A percentile compares a stretch with the other conserved stretches of the same genome.
phyloP scores from a whole-genome alignment of 92 coral and sea anemone genomes.

The Isaurus tuberculatus region DNA sequence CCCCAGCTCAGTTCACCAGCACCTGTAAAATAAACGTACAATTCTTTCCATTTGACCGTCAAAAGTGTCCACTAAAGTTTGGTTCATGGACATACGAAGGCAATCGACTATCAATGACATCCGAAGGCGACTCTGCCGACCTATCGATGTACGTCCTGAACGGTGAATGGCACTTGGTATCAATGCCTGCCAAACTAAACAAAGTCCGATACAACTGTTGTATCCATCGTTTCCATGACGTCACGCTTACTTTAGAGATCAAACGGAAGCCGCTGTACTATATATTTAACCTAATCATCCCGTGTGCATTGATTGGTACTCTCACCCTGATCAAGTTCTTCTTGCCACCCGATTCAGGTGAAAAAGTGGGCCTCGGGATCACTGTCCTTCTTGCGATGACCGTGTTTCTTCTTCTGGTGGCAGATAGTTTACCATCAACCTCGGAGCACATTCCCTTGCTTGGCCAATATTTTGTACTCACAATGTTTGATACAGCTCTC shows the following conservation, averaged over 20 bases:
- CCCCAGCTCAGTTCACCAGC: slow-evolving; percentile 90
- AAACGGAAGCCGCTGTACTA: slow-evolving; percentile 88
- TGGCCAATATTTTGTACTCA: slow-evolving; percentile 86
- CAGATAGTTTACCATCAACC: slow-evolving; percentile 92
- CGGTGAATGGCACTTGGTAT: slow-evolving; percentile 83
- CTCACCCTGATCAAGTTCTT: slow-evolving; percentile 81
- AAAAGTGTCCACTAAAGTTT: slow-evolving; percentile 85
- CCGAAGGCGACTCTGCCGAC: slow-evolving; percentile 73
- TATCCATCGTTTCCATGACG: slow-evolving; percentile 69
- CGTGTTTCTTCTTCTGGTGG: slow-evolving; percentile 86
- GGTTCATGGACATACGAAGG: slow-evolving; percentile 97
- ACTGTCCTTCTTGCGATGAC: slow-evolving; percentile 97
- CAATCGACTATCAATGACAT: slow-evolving; percentile 78
- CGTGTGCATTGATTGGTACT: slow-evolving; percentile 89
- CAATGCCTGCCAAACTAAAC: slow-evolving; percentile 76
- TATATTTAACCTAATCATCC: slow-evolving; percentile 88
- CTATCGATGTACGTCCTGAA: slow-evolving; percentile 67
- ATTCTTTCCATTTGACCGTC: slow-evolving; percentile 94
- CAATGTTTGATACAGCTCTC: slow-evolving; percentile 91
- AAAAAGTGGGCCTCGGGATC: slow-evolving; percentile 91
- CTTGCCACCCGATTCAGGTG: slow-evolving; percentile 96
- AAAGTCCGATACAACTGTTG: slow-evolving; percentile 79
- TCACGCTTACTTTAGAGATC: slow-evolving; percentile 76
- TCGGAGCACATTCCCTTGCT: slow-evolving; percentile 88
- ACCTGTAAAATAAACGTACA: slow-evolving; percentile 89